Conservation (phyloP, 2,797 vertebrate species). For the Melanotaenia nigrans region DNA sequence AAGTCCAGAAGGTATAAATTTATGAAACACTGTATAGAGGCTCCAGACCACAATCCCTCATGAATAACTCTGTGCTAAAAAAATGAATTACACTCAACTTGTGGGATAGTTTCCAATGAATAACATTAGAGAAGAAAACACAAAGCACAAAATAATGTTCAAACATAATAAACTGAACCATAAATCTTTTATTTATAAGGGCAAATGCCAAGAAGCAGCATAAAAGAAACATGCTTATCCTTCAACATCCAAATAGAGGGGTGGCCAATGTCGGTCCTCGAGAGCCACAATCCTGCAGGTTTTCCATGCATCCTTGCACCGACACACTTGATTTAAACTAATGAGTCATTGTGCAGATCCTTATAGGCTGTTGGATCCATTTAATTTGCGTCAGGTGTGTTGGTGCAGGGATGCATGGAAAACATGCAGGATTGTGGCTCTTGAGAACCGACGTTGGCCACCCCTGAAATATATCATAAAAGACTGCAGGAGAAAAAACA, state of each 20-base stretch:
- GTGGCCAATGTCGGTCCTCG: too few relatives aligned
- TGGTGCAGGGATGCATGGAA: too few relatives aligned
- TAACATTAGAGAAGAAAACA: conserved; percentile 37
- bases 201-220: conserved; percentile 9
- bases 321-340: too few relatives aligned
- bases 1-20: conserved; percentile 46
- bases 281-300: too few relatives aligned
- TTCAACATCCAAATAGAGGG: not conserved
- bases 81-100: conserved; percentile 31
- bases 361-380: too few relatives aligned
- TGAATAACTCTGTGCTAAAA: conserved; percentile 52
- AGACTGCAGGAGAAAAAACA: not conserved
- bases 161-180: conserved; percentile 14
- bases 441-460: too few relatives aligned
- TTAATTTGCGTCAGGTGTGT: too few relatives aligned
- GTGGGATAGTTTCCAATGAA: conserved; percentile 46
- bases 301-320: too few relatives aligned
- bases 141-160: conserved; percentile 33
- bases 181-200: conserved; percentile 23
- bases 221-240: conserved; percentile 4
- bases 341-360: too few relatives aligned
- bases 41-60: conserved; percentile 51
- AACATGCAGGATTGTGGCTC: too few relatives aligned
- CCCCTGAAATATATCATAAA: not conserved
- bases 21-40: conserved; percentile 39